Conservation (phyloP, 2,888 invertebrate species). For the Acleris cristana region DNA sequence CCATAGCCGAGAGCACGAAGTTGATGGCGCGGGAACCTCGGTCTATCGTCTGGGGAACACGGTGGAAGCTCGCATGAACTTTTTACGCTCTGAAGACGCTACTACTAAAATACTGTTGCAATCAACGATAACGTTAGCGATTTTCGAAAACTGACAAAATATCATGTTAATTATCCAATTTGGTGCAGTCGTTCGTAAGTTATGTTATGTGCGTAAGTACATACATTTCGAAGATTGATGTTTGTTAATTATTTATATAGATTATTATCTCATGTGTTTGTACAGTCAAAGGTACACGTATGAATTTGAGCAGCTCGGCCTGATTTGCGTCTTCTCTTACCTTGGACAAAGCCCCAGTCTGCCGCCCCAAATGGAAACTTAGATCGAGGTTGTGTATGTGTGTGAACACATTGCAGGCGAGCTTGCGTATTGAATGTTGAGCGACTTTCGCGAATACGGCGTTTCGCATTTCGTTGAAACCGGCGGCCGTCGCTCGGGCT, state of each 20-base stretch:
- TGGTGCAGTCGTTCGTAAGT: too few relatives aligned
- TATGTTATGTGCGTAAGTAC: too few relatives aligned
- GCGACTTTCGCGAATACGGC: constrained; percentile 99
- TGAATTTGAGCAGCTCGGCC: too few relatives aligned
- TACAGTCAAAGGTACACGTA: too few relatives aligned
- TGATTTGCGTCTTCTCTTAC: constrained; percentile 64
- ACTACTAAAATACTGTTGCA: too few relatives aligned
- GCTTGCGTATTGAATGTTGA: constrained; percentile 96
- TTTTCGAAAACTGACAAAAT: too few relatives aligned
- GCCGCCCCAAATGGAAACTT: constrained; percentile 95
- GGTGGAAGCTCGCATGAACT: neutral
- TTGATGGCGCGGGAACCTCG: constrained; percentile 98
- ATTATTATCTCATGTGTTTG: too few relatives aligned
- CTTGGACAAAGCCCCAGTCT: constrained; percentile 98
- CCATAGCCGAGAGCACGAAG: constrained; percentile 97
- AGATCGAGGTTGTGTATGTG: constrained; percentile 98
- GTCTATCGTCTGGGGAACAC: constrained; percentile 88
- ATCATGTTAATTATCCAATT: too few relatives aligned
- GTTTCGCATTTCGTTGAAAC: constrained; percentile 98
- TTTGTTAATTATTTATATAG: too few relatives aligned
- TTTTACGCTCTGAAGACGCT: neutral
- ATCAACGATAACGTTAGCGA: too few relatives aligned
- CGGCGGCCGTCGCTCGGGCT: constrained; percentile 94
- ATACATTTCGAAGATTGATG: too few relatives aligned
- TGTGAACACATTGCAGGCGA: constrained; percentile 97